Percentiles rank a stretch among this genome's conserved stretches.
Evolutionary conservation across 1,140 invertebrate genomes (phyloP).

Genomic region (Asobara japonica): DNA sequence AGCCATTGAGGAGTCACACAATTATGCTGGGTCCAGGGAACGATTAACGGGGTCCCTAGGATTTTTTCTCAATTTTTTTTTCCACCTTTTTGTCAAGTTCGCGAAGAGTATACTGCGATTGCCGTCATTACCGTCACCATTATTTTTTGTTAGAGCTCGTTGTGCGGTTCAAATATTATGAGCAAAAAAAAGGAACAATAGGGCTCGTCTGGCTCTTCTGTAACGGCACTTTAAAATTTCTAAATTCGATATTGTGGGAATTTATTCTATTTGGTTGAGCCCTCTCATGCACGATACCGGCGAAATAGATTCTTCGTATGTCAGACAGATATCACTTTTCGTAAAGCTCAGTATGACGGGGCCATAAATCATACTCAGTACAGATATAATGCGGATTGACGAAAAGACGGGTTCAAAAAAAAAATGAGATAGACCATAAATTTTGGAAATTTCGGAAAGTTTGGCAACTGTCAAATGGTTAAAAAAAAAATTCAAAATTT

Average conservation of each 20-base stretch:
- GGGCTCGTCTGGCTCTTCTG: not conserved
- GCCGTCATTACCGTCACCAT: constrained; percentile 12
- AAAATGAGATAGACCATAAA: no score
- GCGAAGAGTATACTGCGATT: not conserved
- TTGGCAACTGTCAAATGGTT: no score
- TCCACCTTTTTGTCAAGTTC: not conserved
- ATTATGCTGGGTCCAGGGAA: constrained; percentile 7
- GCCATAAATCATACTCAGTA: not conserved
- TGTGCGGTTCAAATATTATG: not conserved
- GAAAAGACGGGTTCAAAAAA: no score
- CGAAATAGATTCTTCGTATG: not conserved
- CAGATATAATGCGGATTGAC: no score
- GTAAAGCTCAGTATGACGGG: not conserved
- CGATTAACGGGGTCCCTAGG: constrained; percentile 11
- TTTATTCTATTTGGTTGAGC: not conserved
- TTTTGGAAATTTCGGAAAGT: no score
- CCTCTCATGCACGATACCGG: not conserved
- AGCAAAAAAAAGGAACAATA: not conserved
- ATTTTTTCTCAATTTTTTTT: not conserved
- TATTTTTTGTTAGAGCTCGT: constrained; percentile 10
- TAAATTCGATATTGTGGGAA: not conserved
- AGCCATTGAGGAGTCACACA: no score
- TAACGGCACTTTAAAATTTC: not conserved
- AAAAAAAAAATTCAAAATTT: no score
- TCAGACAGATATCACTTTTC: not conserved